Evolutionary conservation across 2,888 invertebrate species (phyloP).

Genomic region (Rhagium mordax): DNA sequence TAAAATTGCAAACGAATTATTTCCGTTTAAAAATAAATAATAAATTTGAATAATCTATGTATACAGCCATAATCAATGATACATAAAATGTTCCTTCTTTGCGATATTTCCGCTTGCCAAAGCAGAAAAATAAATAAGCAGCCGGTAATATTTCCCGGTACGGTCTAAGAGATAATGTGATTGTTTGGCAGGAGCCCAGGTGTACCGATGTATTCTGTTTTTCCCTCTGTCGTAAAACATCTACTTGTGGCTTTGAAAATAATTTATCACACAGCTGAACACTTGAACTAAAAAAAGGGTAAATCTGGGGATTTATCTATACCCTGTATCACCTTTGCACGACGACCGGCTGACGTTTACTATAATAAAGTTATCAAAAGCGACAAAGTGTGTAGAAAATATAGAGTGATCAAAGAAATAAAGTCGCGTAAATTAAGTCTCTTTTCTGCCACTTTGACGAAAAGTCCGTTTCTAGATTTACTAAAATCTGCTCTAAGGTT

Average conservation of each 20-base stretch:
- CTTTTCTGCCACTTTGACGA: too few species aligned
- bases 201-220: slow-evolving; percentile 21
- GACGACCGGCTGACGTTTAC: not conserved
- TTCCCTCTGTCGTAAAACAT: slow-evolving; percentile 16
- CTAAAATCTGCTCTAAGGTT: too few species aligned
- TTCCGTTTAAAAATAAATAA: too few species aligned
- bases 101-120: not conserved
- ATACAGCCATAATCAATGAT: not conserved
- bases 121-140: slow-evolving; percentile 26
- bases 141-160: slow-evolving; percentile 15
- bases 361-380: too few species aligned
- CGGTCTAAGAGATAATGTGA: slow-evolving; percentile 26
- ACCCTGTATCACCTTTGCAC: not conserved
- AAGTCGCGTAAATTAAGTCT: too few species aligned
- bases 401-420: too few species aligned
- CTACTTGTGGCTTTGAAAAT: slow-evolving; percentile 27
- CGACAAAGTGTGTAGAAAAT: too few species aligned
- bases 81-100: not conserved
- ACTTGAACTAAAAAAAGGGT: slow-evolving; percentile 18
- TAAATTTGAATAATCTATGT: not conserved
- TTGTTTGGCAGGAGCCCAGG: slow-evolving; percentile 26
- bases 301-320: slow-evolving; percentile 16
- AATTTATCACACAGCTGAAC: slow-evolving; percentile 24
- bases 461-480: too few species aligned
- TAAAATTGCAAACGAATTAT: too few species aligned